Evolutionary conservation across 2,113 vertebrate species (phyloP).

Genomic region (Microcebus ravelobensis): DNA sequence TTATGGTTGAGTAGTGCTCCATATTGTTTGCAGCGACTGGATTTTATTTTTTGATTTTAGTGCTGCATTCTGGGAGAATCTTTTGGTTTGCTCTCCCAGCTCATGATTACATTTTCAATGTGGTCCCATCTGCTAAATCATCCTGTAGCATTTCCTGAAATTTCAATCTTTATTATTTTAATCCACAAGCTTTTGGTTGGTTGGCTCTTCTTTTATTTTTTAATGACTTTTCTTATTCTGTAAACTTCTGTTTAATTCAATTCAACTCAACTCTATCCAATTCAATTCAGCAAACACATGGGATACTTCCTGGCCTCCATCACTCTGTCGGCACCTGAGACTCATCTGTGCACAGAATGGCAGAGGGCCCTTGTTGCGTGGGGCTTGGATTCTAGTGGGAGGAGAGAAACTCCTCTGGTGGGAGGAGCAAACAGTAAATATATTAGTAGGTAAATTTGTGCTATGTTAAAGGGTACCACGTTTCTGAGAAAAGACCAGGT

Average conservation of each 20-base stretch:
- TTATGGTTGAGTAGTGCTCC: too few relatives aligned
- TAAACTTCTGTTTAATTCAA: slow-evolving; percentile 10
- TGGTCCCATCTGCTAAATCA: background rate
- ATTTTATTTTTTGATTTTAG: background rate
- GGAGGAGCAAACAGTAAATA: background rate
- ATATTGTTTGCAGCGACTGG: too few relatives aligned
- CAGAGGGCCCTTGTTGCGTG: background rate
- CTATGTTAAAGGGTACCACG: background rate
- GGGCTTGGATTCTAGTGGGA: background rate
- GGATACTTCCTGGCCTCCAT: background rate
- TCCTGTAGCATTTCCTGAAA: background rate
- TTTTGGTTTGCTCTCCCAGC: background rate
- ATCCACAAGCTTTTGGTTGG: background rate
- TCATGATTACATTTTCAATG: background rate
- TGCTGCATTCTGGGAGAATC: background rate
- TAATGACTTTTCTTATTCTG: background rate
- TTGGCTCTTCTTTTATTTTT: background rate
- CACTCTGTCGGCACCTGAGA: background rate
- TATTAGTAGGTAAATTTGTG: background rate
- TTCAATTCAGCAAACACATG: background rate
- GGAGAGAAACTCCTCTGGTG: background rate
- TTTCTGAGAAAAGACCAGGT: background rate
- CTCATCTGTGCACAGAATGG: background rate
- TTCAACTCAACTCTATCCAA: background rate
- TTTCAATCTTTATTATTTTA: background rate